Evolutionary conservation across 1,140 invertebrate genomes (phyloP).

Genomic region (Pararge aegeria): DNA sequence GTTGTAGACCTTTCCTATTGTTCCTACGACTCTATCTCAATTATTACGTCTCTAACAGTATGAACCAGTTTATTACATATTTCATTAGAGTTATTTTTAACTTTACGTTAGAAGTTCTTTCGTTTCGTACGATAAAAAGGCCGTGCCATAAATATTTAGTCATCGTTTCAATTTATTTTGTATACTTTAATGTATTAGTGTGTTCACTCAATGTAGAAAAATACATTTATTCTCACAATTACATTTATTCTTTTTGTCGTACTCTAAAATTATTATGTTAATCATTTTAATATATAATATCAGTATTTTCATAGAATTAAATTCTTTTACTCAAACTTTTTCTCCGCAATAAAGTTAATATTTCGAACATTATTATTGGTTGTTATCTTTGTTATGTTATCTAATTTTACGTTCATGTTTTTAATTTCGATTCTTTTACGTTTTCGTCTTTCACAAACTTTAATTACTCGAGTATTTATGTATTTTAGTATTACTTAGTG

Average conservation of each 20-base stretch:
- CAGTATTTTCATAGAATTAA: conserved; percentile 9
- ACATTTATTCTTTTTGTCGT: conserved; percentile 7
- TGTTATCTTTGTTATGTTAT: conserved; percentile 74
- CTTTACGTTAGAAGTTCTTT: conserved; percentile 21
- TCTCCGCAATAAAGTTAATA: conserved; percentile 34
- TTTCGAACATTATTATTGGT: conserved; percentile 54
- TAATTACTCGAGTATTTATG: conserved; percentile 71
- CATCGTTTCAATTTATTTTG: conserved; percentile 39
- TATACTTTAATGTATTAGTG: conserved; percentile 24
- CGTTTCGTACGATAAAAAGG: conserved; percentile 36
- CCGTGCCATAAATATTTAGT: conserved; percentile 72
- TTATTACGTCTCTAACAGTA: conserved; percentile 8
- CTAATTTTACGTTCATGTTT: conserved; percentile 72
- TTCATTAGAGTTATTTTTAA: neutral
- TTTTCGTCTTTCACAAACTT: conserved; percentile 51
- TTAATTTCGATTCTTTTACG: conserved; percentile 43
- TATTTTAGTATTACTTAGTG: conserved; percentile 65
- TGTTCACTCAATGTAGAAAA: conserved; percentile 22
- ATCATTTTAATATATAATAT: conserved; percentile 3
- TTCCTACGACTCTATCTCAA: conserved; percentile 50
- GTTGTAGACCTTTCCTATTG: conserved; percentile 64
- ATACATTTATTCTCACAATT: conserved; percentile 7
- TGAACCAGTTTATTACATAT: neutral
- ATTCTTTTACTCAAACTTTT: conserved; percentile 13
- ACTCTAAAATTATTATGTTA: conserved; percentile 5